These are phyloP conservation scores for Lytechinus pictus DNA, from an alignment of 35 echinoderm and acorn worm species.

Conservation along the genomic window DNA sequence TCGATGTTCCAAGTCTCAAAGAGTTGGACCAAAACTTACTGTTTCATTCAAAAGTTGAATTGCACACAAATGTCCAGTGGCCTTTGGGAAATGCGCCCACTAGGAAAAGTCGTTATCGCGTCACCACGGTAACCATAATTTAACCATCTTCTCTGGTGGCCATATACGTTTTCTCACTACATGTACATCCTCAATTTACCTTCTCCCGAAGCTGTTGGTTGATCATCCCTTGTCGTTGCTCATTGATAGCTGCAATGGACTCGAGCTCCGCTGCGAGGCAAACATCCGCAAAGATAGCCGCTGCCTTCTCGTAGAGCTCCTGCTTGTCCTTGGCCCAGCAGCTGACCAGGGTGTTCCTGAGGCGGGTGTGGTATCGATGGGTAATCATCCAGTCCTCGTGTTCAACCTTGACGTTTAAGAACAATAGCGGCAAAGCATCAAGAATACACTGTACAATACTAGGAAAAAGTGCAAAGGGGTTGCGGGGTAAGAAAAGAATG, in stretches of 20 bases:
- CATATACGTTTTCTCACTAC: neutral
- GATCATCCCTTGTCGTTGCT: conserved; percentile 78
- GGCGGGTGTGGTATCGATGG: conserved; percentile 70
- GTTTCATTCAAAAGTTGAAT: too few relatives aligned
- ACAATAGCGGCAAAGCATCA: neutral
- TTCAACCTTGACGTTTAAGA: conserved; percentile 52
- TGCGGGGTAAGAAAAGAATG: too few relatives aligned
- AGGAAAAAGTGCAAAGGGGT: too few relatives aligned
- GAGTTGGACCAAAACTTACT: too few relatives aligned
- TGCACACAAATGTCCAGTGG: too few relatives aligned
- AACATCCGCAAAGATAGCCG: conserved; percentile 85
- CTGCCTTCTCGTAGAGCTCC: conserved; percentile 84
- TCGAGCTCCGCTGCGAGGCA: conserved; percentile 84
- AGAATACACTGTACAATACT: neutral
- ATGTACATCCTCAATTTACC: conserved; percentile 6
- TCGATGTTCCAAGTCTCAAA: too few relatives aligned
- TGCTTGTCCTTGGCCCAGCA: conserved; percentile 81
- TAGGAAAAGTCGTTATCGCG: too few relatives aligned
- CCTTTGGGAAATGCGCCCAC: too few relatives aligned
- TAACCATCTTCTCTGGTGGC: too few relatives aligned
- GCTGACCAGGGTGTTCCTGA: conserved; percentile 75
- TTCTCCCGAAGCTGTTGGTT: conserved; percentile 71
- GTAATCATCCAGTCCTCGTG: conserved; percentile 87
- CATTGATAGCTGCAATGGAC: conserved; percentile 70
- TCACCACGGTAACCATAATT: too few relatives aligned